These are phyloP conservation scores for Xylocampa areola DNA, from an alignment of 2,888 invertebrate genomes.

Conservation along the genomic window DNA sequence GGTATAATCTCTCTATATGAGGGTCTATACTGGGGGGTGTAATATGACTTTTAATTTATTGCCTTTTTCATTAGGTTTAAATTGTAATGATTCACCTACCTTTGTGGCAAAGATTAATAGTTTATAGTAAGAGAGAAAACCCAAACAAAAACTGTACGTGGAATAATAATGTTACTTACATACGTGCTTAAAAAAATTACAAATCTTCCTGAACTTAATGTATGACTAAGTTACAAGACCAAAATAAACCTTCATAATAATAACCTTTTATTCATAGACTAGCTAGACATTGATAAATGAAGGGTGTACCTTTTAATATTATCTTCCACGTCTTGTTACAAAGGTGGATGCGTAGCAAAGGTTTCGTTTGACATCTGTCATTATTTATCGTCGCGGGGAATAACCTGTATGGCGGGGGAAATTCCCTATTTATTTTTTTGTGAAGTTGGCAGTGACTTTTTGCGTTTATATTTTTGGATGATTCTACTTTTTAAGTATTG, in stretches of 20 bases:
- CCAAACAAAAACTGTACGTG: too few species aligned
- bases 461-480: not conserved
- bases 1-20: too few species aligned
- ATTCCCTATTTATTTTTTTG: slow-evolving; percentile 14
- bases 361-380: slow-evolving; percentile 43
- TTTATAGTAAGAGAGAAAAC: too few species aligned
- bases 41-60: too few species aligned
- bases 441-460: not conserved
- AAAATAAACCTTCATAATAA: slow-evolving; percentile 1
- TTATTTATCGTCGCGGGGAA: slow-evolving; percentile 42
- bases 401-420: slow-evolving; percentile 6
- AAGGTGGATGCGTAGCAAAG: slow-evolving; percentile 21
- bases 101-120: too few species aligned
- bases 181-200: too few species aligned
- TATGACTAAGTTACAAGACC: not conserved
- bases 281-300: slow-evolving; percentile 52
- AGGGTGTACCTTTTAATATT: slow-evolving; percentile 26
- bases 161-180: too few species aligned
- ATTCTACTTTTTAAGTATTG: not conserved
- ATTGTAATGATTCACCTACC: too few species aligned
- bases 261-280: slow-evolving; percentile 6
- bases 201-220: not conserved
- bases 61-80: too few species aligned
- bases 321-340: slow-evolving; percentile 18
- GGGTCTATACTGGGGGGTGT: too few species aligned